phyloP scores from a whole-genome alignment of 2,888 invertebrate species.

The Hypolimnas misippus region DNA sequence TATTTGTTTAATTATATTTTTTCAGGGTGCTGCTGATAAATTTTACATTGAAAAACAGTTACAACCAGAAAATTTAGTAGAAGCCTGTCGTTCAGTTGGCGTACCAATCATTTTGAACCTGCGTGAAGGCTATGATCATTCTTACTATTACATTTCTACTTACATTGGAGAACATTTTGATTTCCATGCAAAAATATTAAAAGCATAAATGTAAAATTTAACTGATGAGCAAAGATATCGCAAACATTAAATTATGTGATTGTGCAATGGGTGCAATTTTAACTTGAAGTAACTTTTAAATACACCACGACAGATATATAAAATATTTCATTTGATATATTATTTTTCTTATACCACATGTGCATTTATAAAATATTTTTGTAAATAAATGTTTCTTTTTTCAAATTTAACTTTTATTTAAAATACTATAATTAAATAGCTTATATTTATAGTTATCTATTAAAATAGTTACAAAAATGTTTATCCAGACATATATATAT shows the following conservation, averaged over 20 bases:
- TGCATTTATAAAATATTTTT: slow-evolving; percentile 52
- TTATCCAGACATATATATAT: slow-evolving; percentile 16
- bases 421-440: slow-evolving; percentile 14
- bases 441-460: slow-evolving; percentile 23
- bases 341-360: slow-evolving; percentile 27
- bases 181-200: slow-evolving; percentile 93
- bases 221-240: neutral
- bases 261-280: too few relatives aligned
- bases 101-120: slow-evolving; percentile 88
- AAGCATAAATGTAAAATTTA: slow-evolving; percentile 57
- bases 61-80: slow-evolving; percentile 91
- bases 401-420: slow-evolving; percentile 21
- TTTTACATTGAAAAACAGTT: slow-evolving; percentile 91
- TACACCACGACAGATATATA: neutral
- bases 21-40: slow-evolving; percentile 85
- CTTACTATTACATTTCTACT: slow-evolving; percentile 95
- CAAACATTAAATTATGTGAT: neutral
- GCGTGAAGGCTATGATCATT: slow-evolving; percentile 96
- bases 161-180: slow-evolving; percentile 96
- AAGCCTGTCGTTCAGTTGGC: slow-evolving; percentile 87
- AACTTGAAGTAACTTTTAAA: too few relatives aligned
- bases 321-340: neutral
- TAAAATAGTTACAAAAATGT: slow-evolving; percentile 27
- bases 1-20: neutral
- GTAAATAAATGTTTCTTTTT: slow-evolving; percentile 47